A percentile compares a stretch with the other conserved stretches of the same genome.
Conservation (phyloP, 2,797 vertebrate genomes). For the Rallus crepitans region DNA sequence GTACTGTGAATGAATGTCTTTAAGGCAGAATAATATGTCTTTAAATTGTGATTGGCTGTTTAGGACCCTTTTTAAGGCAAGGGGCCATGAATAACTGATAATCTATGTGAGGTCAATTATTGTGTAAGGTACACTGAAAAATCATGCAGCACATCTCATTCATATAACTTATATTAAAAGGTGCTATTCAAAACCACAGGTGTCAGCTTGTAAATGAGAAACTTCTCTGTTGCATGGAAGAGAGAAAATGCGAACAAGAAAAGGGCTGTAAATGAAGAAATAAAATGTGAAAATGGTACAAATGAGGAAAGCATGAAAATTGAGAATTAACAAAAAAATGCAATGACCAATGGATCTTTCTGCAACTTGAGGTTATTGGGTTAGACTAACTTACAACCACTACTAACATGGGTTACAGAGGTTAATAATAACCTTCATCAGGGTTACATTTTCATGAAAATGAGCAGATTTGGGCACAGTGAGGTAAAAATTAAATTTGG, state of each 20-base stretch:
- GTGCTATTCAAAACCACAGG: conserved; percentile 22
- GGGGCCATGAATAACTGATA: conserved; percentile 31
- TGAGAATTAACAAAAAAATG: neutral
- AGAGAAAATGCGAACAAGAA: neutral
- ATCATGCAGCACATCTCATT: conserved; percentile 8
- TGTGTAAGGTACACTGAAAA: conserved; percentile 42
- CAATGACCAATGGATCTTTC: neutral
- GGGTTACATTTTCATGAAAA: conserved; percentile 22
- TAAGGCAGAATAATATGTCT: conserved; percentile 49
- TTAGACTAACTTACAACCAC: neutral
- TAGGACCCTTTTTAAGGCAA: conserved; percentile 38
- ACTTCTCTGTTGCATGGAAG: neutral
- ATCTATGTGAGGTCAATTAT: conserved; percentile 48
- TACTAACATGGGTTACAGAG: neutral
- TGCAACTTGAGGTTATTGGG: neutral
- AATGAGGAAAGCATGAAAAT: neutral
- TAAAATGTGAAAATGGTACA: neutral
- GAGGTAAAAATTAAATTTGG: neutral
- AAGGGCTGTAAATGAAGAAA: neutral
- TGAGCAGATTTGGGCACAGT: neutral
- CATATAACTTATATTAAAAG: conserved; percentile 40
- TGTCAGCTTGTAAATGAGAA: conserved; percentile 24
- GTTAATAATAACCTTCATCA: conserved; percentile 1
- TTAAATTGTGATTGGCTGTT: conserved; percentile 60
- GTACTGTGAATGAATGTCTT: conserved; percentile 46